Evolutionary conservation across 1,140 invertebrate genomes (phyloP).

Genomic region (Chironomus tepperi): DNA sequence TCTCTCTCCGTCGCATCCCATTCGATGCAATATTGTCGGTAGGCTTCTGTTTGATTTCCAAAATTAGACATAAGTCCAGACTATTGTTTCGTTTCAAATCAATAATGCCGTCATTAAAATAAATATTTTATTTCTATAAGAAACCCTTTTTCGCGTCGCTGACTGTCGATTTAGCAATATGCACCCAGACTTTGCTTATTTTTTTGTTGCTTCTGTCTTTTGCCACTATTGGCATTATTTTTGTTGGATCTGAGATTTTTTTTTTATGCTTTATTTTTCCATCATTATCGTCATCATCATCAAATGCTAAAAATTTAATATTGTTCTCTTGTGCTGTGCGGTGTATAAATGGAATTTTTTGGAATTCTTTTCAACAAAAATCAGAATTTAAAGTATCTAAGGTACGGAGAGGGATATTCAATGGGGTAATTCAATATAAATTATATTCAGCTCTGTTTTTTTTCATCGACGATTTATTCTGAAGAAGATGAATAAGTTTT

Average conservation of each 20-base stretch:
- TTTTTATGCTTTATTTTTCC: too few relatives aligned
- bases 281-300: too few relatives aligned
- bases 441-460: too few relatives aligned
- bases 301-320: too few relatives aligned
- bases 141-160: neutral
- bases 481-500: too few relatives aligned
- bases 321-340: too few relatives aligned
- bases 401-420: too few relatives aligned
- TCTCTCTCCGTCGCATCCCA: neutral
- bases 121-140: neutral
- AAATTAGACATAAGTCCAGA: conserved; percentile 22
- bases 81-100: conserved; percentile 18
- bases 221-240: neutral
- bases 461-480: too few relatives aligned
- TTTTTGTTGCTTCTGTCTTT: neutral
- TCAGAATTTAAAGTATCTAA: too few relatives aligned
- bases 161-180: conserved; percentile 2
- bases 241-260: neutral
- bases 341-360: too few relatives aligned
- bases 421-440: too few relatives aligned
- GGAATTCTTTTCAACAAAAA: too few relatives aligned
- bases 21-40: neutral
- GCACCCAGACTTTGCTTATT: neutral
- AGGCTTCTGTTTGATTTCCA: neutral
- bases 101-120: conserved; percentile 21